Evolutionary conservation across 2,797 vertebrate species (phyloP), one percentile per base, ranked within the genome.

Genomic region (Pteronotus mesoamericanus): DNA sequence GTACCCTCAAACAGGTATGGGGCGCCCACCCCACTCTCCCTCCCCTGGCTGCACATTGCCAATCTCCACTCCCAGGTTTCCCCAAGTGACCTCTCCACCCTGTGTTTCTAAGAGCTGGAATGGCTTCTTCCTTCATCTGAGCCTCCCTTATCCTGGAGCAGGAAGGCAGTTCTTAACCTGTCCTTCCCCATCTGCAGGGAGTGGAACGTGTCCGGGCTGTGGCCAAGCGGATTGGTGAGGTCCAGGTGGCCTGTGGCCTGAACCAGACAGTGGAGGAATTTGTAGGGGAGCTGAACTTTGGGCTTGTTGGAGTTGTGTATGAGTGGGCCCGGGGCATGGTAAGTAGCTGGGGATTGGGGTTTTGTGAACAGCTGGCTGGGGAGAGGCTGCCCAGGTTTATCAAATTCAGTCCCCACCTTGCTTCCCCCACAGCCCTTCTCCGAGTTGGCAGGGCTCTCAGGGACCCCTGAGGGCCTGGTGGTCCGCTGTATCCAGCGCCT

Each of bases 241-340:
- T 99, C 93, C 99, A 99, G 98, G 98, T 97, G 93, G 98, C 99
- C 15, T 99, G 99, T 96, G 99, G 99, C 80, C 98, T 99, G 91
- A 96, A 98, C 3, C 99, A 99, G 98, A 99, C 99, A 0, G 98
- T 98, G 2, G 99, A 99, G 96, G 99, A 99, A 77, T 99, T 99
- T 90, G 99, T 99, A 14, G 98, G 98, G 44, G 99, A 99, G 98
- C 99, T 99, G 96, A 99, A 99, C 97, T 99, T 99, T 37, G 99
- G 99, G 46, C 98, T 99, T 98, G 99, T 99, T 0, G 99, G 99
- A 96, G 99, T 99, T 95, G 99, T 99, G 57, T 99, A 99, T 92
- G 99, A 99, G 98, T 99, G 99, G 99, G 99, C 99, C 95, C 98
- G 99, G 94, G 99, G 99, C 97, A 99, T 99, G 99, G 99, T 99